phyloP scores from a whole-genome alignment of 1,140 invertebrate genomes.

The Aphaenogaster floridana region DNA sequence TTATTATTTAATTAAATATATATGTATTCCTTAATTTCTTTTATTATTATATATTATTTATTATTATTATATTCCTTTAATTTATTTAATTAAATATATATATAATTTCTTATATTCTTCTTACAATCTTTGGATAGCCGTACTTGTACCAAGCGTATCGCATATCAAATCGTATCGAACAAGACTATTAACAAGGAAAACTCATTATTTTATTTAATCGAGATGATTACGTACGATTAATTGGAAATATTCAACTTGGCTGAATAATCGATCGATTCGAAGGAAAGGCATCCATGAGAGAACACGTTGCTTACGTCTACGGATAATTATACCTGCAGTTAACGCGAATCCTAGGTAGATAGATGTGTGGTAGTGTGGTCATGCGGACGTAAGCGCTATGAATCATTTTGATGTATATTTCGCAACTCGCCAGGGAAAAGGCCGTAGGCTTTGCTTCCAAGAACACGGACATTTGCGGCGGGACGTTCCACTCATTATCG shows the following conservation, averaged over 20 bases:
- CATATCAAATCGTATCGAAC: not conserved
- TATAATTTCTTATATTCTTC: not conserved
- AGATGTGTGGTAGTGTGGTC: constrained; percentile 51
- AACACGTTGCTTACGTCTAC: constrained; percentile 53
- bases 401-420: constrained; percentile 71
- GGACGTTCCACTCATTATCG: constrained; percentile 62
- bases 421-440: constrained; percentile 63
- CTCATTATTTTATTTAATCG: not conserved
- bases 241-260: constrained; percentile 25
- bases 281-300: constrained; percentile 52
- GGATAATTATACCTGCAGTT: constrained; percentile 69
- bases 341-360: constrained; percentile 50
- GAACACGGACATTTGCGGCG: constrained; percentile 48
- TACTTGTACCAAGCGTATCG: not conserved
- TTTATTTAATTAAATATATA: not conserved
- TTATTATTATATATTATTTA: not conserved
- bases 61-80: not conserved
- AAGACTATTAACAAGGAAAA: not conserved
- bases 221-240: constrained; percentile 20
- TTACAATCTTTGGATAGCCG: not conserved
- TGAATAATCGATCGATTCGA: constrained; percentile 29
- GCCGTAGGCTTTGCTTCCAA: constrained; percentile 53
- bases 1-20: constrained; percentile 15
- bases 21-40: not conserved
- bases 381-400: constrained; percentile 66